Evolutionary conservation across 2,888 invertebrate species (phyloP).

Genomic region (Drosophila vallismaia): DNA sequence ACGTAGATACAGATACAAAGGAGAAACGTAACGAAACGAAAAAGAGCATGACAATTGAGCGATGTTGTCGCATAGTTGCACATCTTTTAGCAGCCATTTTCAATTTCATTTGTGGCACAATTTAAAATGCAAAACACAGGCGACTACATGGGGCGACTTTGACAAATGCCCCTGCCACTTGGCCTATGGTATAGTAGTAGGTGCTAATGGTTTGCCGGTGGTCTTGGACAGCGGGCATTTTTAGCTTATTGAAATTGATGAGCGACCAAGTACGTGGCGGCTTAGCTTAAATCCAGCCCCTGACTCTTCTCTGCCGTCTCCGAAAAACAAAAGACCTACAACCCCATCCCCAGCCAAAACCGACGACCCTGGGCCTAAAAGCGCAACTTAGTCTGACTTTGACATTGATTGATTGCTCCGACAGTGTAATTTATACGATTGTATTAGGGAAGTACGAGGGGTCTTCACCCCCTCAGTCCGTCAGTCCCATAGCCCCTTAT

Average conservation of each 20-base stretch:
- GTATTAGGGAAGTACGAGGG: constrained; percentile 56
- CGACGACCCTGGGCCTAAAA: constrained; percentile 40
- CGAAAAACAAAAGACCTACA: constrained; percentile 4
- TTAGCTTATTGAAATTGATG: constrained; percentile 74
- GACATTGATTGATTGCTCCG: constrained; percentile 76
- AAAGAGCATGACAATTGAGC: constrained; percentile 43
- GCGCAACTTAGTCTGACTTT: constrained; percentile 59
- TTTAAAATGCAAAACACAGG: constrained; percentile 79
- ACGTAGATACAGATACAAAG: constrained; percentile 20
- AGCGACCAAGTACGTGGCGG: constrained; percentile 75
- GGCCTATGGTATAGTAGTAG: constrained; percentile 49
- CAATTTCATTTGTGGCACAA: constrained; percentile 75
- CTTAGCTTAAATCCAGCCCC: constrained; percentile 69
- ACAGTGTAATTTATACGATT: constrained; percentile 78
- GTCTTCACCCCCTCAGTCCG: constrained; percentile 28
- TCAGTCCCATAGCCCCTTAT: not conserved
- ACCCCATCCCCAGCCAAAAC: constrained; percentile 17
- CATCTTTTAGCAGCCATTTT: constrained; percentile 71
- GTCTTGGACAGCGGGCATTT: constrained; percentile 19
- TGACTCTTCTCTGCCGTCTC: constrained; percentile 8
- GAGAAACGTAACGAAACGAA: constrained; percentile 12
- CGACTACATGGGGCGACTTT: constrained; percentile 51
- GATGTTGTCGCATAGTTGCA: constrained; percentile 67
- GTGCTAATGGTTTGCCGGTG: constrained; percentile 70
- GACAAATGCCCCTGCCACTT: constrained; percentile 67